Evolutionary conservation across 2,797 vertebrate species (phyloP).

Genomic region (Eurystomus glaucurus): DNA sequence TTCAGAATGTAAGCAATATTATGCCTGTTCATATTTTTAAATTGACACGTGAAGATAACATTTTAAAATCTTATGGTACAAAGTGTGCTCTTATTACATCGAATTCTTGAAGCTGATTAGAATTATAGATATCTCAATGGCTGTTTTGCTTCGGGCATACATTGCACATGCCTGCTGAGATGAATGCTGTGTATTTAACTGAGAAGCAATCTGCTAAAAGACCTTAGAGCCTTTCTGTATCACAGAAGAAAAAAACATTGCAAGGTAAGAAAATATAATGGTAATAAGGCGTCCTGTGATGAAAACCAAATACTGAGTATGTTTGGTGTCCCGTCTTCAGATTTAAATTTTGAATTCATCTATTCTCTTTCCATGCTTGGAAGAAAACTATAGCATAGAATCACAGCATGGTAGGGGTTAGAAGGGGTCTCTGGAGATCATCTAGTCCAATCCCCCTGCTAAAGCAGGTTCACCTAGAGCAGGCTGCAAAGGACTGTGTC

Average conservation of each 20-base stretch:
- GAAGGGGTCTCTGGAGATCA: not conserved
- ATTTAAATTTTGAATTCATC: not conserved
- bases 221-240: not conserved
- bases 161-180: not conserved
- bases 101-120: not conserved
- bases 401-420: not conserved
- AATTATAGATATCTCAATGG: not conserved
- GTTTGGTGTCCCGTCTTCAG: not conserved
- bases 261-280: not conserved
- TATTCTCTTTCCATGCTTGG: not conserved
- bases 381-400: not conserved
- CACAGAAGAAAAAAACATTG: not conserved
- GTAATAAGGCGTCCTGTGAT: not conserved
- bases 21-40: not conserved
- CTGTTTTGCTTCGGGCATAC: not conserved
- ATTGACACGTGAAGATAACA: not conserved
- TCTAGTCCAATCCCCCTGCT: not conserved
- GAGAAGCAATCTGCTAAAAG: not conserved
- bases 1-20: not conserved
- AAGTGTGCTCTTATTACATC: not conserved
- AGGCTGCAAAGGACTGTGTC: not conserved
- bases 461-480: not conserved
- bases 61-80: not conserved
- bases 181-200: not conserved
- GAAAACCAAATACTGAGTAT: not conserved